phyloP scores from a whole-genome alignment of 30 jellyfish, hydroid and myxozoan genomes.

The Mastigias papua region DNA sequence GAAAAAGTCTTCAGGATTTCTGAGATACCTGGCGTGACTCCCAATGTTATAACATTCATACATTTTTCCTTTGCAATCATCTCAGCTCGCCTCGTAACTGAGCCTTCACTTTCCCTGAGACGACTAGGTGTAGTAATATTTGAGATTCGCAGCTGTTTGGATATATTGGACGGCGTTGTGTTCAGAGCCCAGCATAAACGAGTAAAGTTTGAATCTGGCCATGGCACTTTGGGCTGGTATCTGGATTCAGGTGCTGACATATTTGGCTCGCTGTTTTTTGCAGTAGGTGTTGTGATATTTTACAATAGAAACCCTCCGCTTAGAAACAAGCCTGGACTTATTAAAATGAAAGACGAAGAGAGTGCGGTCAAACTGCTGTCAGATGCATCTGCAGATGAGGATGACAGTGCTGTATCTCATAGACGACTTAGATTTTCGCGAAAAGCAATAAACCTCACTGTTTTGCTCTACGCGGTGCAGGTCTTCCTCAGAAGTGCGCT shows the following conservation, averaged over 20 bases:
- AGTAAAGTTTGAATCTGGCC: conserved; percentile 77
- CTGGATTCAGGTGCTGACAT: conserved; percentile 93
- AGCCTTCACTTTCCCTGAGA: conserved; percentile 67
- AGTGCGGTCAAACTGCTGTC: conserved; percentile 81
- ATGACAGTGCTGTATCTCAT: conserved; percentile 24
- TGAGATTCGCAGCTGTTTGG: conserved; percentile 80
- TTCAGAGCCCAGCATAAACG: conserved; percentile 80
- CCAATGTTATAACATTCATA: conserved; percentile 78
- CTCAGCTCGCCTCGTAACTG: conserved; percentile 75
- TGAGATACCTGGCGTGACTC: conserved; percentile 87
- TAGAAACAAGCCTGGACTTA: conserved; percentile 15
- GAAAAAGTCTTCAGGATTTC: conserved; percentile 74
- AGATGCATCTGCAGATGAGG: conserved; percentile 82
- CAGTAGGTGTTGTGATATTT: conserved; percentile 59
- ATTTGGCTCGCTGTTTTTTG: conserved; percentile 78
- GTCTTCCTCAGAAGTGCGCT: conserved; percentile 85
- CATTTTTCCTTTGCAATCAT: conserved; percentile 87
- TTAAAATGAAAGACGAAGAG: conserved; percentile 76
- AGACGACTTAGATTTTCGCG: conserved; percentile 62
- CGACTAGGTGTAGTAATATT: conserved; percentile 75
- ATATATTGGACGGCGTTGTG: conserved; percentile 91
- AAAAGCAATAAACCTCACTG: conserved; percentile 79
- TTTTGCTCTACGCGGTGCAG: conserved; percentile 74
- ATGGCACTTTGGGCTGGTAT: conserved; percentile 91
- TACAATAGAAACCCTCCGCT: conserved; percentile 85